Conservation (phyloP, 2,113 vertebrate genomes). For the Astatoreochromis straeleni region DNA sequence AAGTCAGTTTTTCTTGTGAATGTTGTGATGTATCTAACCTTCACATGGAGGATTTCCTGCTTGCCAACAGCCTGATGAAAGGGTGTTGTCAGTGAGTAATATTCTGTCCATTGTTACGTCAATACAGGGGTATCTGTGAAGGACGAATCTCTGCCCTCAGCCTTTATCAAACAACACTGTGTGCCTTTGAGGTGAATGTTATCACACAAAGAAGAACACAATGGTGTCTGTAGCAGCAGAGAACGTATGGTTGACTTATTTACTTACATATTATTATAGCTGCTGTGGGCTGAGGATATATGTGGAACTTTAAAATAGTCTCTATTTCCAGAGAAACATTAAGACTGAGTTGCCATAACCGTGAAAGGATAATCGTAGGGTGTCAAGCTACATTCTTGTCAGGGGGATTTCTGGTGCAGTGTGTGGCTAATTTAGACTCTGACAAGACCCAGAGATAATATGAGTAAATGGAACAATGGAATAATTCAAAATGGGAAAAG, state of each 20-base stretch:
- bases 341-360: slow-evolving; percentile 19
- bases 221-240: background rate
- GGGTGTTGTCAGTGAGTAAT: slow-evolving; percentile 19
- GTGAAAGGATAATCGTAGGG: slow-evolving; percentile 39
- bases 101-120: slow-evolving; percentile 11
- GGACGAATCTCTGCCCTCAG: background rate
- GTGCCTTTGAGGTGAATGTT: background rate
- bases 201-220: background rate
- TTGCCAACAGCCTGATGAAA: slow-evolving; percentile 20
- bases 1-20: background rate
- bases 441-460: background rate
- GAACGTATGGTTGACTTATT: background rate
- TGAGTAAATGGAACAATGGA: background rate
- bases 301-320: slow-evolving; percentile 18
- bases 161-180: background rate
- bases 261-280: background rate
- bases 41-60: slow-evolving; percentile 14
- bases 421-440: background rate
- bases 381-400: slow-evolving; percentile 14
- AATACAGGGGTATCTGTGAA: background rate
- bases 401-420: background rate
- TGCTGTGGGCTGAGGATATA: background rate
- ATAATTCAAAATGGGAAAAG: background rate
- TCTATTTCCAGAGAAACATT: slow-evolving; percentile 26
- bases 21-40: background rate